Base-by-base conservation (phyloP, 2,113 vertebrate genomes). In the Muscicapa adusta region DNA sequence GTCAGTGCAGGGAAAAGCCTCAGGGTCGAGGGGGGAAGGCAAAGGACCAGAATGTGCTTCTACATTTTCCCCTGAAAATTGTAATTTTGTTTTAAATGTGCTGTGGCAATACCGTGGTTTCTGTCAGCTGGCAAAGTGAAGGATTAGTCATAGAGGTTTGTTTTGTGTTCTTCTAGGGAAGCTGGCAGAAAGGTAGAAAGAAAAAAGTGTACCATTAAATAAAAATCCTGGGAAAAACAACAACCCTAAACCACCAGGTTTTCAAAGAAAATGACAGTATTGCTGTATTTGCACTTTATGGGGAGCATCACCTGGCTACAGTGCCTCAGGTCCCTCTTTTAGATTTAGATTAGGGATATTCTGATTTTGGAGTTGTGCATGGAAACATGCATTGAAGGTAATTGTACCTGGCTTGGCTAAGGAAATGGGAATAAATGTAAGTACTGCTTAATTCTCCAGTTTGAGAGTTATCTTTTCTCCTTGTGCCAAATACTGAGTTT, bases 81-180 rank as follows among this genome's bases (percentile, higher is more conserved):
- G 80, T 81, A 43, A 38, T 91, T 89, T 90, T 70, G 45, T 84
- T 93, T 88, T 61, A 81, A 94, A 60, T 3, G 1, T 42, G 50
- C 31, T 82, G 60, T 43, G 70, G 85, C 78, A 58, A 73, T 20
- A 50, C 77, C 15, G 53, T 17, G 66, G 67, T 53, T 94, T 94
- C 88, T 91, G 54, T 94, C 86, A 93, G 91, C 89, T 66, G 88
- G 89, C 79, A 81, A 85, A 89, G 86, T 13, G 54, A 36, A 19
- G 42, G 84, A 78, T 93, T 89, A 96, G 88, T 97, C 94, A 93
- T 48, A 25, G 83, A 40, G 53, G 40, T 78, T 93, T 94, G 95
- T 79, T 92, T 85, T 91, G 85, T 91, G 93, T 92, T 78, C 57
- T 90, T 89, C 74, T 3, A 10, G 73, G 60, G 83, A 75, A 95